A percentile compares a stretch with the other conserved stretches of the same genome.
Conservation (phyloP, 1,140 invertebrate genomes). For the Caligus rogercresseyi region DNA sequence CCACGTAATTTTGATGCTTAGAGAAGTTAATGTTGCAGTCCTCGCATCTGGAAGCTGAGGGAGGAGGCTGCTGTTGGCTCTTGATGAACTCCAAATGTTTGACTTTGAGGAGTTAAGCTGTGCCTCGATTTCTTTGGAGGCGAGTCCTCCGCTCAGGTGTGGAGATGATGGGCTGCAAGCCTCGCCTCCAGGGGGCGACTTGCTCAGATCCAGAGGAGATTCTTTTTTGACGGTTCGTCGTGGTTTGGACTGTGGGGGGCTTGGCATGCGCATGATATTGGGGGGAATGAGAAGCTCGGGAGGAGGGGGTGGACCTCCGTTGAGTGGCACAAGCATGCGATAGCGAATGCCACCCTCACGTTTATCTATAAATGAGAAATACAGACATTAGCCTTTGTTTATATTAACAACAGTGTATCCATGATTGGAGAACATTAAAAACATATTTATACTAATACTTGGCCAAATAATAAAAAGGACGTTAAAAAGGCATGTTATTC, state of each 20-base stretch:
- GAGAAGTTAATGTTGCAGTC: conserved; percentile 19
- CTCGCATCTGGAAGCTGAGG: conserved; percentile 8
- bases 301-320: background rate
- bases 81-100: conserved; percentile 15
- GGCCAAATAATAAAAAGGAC: no score
- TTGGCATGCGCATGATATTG: background rate
- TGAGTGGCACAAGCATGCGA: conserved; percentile 10
- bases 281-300: conserved; percentile 2
- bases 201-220: conserved; percentile 7
- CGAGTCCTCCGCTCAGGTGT: background rate
- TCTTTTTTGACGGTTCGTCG: background rate
- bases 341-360: background rate
- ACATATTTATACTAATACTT: no score
- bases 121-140: conserved; percentile 9
- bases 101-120: conserved; percentile 10
- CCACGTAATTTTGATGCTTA: conserved; percentile 17
- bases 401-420: no score
- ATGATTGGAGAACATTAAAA: no score
- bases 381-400: background rate
- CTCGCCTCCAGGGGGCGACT: conserved; percentile 6
- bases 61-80: background rate
- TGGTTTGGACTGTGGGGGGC: background rate
- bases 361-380: background rate
- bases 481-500: no score
- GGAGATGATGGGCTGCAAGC: background rate